Conservation (phyloP, 2,797 vertebrate species). For the Sebastiscus tertius region DNA sequence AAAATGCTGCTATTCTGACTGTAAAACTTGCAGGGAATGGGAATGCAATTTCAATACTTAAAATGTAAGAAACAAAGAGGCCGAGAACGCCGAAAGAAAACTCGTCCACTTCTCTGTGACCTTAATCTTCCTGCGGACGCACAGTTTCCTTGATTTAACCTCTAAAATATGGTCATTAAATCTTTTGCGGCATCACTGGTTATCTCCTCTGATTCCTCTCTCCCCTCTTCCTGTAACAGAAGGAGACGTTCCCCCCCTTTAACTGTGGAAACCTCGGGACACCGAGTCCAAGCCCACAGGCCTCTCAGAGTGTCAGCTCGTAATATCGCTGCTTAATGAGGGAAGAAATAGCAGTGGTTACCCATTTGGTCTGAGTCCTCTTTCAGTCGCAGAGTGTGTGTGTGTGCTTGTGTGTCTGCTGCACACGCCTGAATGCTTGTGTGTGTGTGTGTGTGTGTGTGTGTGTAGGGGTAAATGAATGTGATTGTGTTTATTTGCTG, state of each 20-base stretch:
- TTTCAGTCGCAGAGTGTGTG: constrained; percentile 17
- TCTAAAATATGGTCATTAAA: constrained; percentile 47
- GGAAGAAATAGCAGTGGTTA: constrained; percentile 72
- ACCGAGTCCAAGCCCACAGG: constrained; percentile 62
- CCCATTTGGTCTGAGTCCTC: constrained; percentile 56
- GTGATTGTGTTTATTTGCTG: constrained; percentile 85
- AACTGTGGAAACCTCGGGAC: constrained; percentile 59
- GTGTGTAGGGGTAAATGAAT: constrained; percentile 75
- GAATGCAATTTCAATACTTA: constrained; percentile 16
- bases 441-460: constrained; percentile 35
- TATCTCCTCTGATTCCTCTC: constrained; percentile 43
- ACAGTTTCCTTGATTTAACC: constrained; percentile 48
- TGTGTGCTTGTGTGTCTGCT: constrained; percentile 34
- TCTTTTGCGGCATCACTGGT: constrained; percentile 40
- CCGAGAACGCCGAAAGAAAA: constrained; percentile 22
- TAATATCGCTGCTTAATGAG: constrained; percentile 71
- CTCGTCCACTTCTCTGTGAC: constrained; percentile 18
- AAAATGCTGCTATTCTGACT: neutral
- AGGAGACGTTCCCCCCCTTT: constrained; percentile 36
- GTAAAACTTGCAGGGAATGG: neutral
- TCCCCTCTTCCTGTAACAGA: constrained; percentile 57
- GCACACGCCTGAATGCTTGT: constrained; percentile 34
- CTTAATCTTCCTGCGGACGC: constrained; percentile 39
- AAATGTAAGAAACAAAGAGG: constrained; percentile 6
- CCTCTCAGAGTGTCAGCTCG: constrained; percentile 61